A percentile compares a stretch with the other conserved stretches of the same genome.
Conservation (phyloP, 2,113 vertebrate genomes). For the Hippocampus abdominalis region DNA sequence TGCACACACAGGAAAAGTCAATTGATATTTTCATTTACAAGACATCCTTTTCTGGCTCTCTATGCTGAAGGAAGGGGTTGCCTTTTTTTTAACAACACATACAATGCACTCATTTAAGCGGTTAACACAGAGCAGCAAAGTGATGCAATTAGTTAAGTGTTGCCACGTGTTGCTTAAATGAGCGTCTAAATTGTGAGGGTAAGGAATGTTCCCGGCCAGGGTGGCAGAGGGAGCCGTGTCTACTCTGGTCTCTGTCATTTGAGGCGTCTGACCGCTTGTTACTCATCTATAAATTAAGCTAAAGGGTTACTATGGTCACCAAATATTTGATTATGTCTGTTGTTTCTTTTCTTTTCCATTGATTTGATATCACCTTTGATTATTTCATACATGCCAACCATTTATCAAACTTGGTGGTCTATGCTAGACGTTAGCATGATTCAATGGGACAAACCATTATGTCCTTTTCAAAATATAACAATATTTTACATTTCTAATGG, state of each 20-base stretch:
- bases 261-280: conserved; percentile 3
- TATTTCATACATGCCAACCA: neutral
- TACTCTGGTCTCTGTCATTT: neutral
- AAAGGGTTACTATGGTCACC: neutral
- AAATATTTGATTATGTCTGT: neutral
- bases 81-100: neutral
- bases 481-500: neutral
- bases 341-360: neutral
- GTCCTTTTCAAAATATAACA: neutral
- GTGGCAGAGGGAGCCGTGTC: no score
- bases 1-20: neutral
- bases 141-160: no score
- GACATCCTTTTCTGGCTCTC: conserved; percentile 7
- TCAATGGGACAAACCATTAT: neutral
- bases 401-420: neutral
- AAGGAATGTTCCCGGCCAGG: conserved; percentile 49
- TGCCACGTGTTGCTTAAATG: neutral
- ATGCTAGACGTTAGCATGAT: neutral
- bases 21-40: conserved; percentile 12
- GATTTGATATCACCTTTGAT: neutral
- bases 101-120: neutral
- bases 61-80: neutral
- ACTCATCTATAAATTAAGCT: neutral
- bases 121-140: no score
- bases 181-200: conserved; percentile 37